Base-by-base conservation (phyloP, 2,888 invertebrate species). In the Ypsolopha scabrella region DNA sequence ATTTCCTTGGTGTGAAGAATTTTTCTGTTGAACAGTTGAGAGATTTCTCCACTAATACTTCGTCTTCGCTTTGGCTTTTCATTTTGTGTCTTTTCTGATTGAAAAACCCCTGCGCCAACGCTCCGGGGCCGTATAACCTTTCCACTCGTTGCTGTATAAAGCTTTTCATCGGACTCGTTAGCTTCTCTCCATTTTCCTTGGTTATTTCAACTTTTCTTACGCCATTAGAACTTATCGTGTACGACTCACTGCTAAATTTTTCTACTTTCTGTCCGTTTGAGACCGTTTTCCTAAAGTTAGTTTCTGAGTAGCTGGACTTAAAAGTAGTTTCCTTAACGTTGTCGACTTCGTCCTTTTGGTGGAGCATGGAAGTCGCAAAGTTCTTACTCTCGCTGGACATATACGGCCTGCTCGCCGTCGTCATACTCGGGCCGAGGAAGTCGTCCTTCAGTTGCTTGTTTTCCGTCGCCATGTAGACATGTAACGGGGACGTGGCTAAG, bases 121-220 rank as follows among this genome's bases (percentile, higher is more conserved):
- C 95, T 6, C 94, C 94, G 0, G 95, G 94, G 0, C 96, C 96
- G 68, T 96, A 96, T 2, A 96, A 80, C 50, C 96, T 88, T 65
- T 96, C 96, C 1, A 96, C 95, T 45, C 95, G 89, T 67, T 96
- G 95, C 67, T 96, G 94, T 44, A 96, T 95, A 65, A 96, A 94
- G 48, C 95, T 92, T 67, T 90, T 91, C 66, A 89, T 88, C 13
- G 90, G 87, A 60, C 87, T 81, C 0, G 83, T 75, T 0, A 86
- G 60, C 52, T 77, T 65, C 52, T 86, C 86, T 0, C 86, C 86
- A 63, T 86, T 86, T 41, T 86, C 86, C 43, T 86, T 86, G 0
- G 85, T 86, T 1, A 86, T 86, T 57, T 86, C 86, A 0, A 86
- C 81, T 61, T 87, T 87, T 0, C 85, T 79, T 2, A 85, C 66